Evolutionary conservation across 2,797 vertebrate species (phyloP), one percentile per base, ranked within the genome.

Genomic region (Meda fulgida): DNA sequence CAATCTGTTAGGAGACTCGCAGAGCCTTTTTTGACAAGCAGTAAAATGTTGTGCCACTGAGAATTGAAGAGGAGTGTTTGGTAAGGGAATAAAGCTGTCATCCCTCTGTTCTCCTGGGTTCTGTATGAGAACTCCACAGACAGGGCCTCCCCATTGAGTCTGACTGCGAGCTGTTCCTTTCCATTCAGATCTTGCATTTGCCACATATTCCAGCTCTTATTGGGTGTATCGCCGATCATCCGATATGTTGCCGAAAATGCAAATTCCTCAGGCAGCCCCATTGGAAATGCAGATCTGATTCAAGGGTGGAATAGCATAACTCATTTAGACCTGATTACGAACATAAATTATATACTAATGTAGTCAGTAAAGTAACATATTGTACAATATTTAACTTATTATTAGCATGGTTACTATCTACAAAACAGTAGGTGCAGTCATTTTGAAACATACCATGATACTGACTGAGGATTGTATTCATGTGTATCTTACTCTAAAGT

Each of bases 181-280:
- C 96, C 96, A 58, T 92, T 94, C 78, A 93, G 91, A 82, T 97
- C 95, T 86, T 96, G 95, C 88, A 97, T 96, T 92, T 97, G 96
- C 97, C 97, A 98, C 84, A 98, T 93, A 90, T 93, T 97, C 97
- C 97, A 97, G 78, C 93, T 95, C 92, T 96, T 96, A 87, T 89
- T 90, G 55, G 95, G 88, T 1, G 96, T 95, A 84, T 90, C 93
- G 85, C 94, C 95, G 88, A 91, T 94, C 96, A 97, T 97, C 86
- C 96, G 96, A 89, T 97, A 94, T 87, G 96, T 95, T 13, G 94
- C 94, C 88, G 96, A 91, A 90, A 98, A 97, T 23, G 94, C 94
- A 88, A 97, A 97, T 90, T 97, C 96, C 67, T 96, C 95, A 0
- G 96, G 96, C 65, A 97, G 90, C 69, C 96, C 97, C 0, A 92